Conservation (phyloP, 2,888 invertebrate genomes). For the Acrocyrtus sp. region DNA sequence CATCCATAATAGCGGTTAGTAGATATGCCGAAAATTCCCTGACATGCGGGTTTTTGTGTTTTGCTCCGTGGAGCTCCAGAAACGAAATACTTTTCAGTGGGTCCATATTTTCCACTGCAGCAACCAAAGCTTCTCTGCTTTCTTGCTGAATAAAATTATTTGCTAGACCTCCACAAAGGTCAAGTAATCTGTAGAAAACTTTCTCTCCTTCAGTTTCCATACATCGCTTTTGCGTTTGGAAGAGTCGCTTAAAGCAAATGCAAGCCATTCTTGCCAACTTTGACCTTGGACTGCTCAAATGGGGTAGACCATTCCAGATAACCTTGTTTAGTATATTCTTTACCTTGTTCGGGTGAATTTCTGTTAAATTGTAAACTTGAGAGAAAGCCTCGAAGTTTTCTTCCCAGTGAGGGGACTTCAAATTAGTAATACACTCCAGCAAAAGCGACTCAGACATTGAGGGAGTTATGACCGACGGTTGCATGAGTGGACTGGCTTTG, state of each 20-base stretch:
- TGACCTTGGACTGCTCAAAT: constrained; percentile 21
- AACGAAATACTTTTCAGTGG: constrained; percentile 26
- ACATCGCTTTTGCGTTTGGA: constrained; percentile 21
- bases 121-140: constrained; percentile 17
- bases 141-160: constrained; percentile 39
- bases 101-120: constrained; percentile 26
- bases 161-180: constrained; percentile 27
- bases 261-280: constrained; percentile 29
- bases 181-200: constrained; percentile 22
- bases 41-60: constrained; percentile 35
- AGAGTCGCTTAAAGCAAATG: constrained; percentile 30
- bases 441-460: constrained; percentile 9
- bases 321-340: constrained; percentile 19
- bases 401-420: constrained; percentile 28
- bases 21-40: constrained; percentile 28
- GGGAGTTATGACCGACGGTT: constrained; percentile 9
- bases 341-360: constrained; percentile 10
- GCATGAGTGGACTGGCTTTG: background rate
- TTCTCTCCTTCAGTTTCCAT: constrained; percentile 30
- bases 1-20: constrained; percentile 27
- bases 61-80: constrained; percentile 30
- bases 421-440: background rate
- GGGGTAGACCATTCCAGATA: constrained; percentile 24
- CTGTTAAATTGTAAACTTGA: constrained; percentile 23
- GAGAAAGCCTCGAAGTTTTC: constrained; percentile 29